A percentile compares a stretch with the other conserved stretches of the same genome.
Conservation (phyloP, 2,113 vertebrate species). For the Rhinolophus sinicus region DNA sequence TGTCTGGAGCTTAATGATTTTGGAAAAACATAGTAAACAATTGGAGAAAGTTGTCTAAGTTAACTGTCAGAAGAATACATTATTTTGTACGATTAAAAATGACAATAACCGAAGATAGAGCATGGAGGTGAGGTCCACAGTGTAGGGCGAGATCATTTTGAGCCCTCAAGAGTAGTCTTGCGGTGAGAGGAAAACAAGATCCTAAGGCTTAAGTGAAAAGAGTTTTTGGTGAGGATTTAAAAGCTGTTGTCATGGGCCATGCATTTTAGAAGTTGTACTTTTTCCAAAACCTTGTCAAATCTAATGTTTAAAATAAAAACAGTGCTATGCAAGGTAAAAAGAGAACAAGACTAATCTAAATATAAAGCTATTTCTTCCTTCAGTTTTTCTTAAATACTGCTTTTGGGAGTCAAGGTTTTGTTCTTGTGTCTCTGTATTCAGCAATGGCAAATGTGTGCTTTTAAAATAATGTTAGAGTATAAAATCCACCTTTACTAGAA, state of each 20-base stretch:
- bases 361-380: neutral
- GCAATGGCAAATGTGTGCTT: neutral
- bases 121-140: neutral
- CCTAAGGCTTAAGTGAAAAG: neutral
- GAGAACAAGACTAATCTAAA: neutral
- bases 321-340: neutral
- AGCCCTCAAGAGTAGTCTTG: neutral
- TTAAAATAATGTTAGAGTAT: neutral
- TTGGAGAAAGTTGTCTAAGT: neutral
- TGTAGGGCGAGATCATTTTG: neutral
- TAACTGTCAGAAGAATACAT: slow-evolving; percentile 27
- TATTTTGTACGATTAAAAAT: neutral
- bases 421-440: neutral
- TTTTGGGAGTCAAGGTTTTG: neutral
- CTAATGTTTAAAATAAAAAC: neutral
- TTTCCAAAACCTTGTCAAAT: neutral
- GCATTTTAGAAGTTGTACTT: neutral
- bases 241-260: neutral
- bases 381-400: neutral
- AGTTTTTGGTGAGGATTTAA: neutral
- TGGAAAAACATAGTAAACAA: neutral
- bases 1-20: slow-evolving; percentile 9
- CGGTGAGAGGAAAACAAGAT: neutral
- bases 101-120: neutral
- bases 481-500: neutral